A percentile compares a stretch with the other conserved stretches of the same genome.
Evolutionary conservation across 2,113 vertebrate genomes (phyloP).

Genomic region (Pelusios castaneus): DNA sequence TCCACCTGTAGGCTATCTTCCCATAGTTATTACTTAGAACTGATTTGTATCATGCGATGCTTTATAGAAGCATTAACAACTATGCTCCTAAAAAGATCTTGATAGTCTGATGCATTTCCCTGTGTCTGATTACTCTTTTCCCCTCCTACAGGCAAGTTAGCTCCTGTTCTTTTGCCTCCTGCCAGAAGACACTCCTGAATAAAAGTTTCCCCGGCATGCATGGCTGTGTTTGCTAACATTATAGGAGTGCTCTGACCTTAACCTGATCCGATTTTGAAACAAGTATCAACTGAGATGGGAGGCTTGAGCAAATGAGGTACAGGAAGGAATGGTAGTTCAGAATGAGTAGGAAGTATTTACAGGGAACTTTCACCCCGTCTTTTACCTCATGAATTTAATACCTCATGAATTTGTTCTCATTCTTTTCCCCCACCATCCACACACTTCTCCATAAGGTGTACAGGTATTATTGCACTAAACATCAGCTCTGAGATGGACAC

Average conservation of each 20-base stretch:
- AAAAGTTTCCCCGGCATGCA: conserved; percentile 49
- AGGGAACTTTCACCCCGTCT: neutral
- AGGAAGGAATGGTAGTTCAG: neutral
- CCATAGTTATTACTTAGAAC: neutral
- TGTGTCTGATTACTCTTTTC: conserved; percentile 65
- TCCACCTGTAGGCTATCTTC: neutral
- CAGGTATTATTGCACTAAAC: neutral
- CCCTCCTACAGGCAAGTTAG: conserved; percentile 68
- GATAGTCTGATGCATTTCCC: neutral
- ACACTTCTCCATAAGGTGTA: neutral
- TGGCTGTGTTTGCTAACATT: conserved; percentile 19
- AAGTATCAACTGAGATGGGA: neutral
- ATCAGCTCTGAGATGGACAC: neutral
- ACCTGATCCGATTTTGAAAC: neutral
- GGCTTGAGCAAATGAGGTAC: neutral
- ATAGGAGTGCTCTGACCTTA: neutral
- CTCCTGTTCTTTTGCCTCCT: conserved; percentile 71
- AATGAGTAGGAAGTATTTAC: neutral
- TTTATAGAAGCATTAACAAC: neutral
- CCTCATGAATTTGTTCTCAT: neutral
- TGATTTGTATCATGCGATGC: rapidly evolving
- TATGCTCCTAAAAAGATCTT: neutral
- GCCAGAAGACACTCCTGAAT: conserved; percentile 65
- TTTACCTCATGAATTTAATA: neutral
- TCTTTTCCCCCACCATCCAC: neutral